Evolutionary conservation across 2,113 vertebrate genomes (phyloP).

Genomic region (Hemichromis elongatus): DNA sequence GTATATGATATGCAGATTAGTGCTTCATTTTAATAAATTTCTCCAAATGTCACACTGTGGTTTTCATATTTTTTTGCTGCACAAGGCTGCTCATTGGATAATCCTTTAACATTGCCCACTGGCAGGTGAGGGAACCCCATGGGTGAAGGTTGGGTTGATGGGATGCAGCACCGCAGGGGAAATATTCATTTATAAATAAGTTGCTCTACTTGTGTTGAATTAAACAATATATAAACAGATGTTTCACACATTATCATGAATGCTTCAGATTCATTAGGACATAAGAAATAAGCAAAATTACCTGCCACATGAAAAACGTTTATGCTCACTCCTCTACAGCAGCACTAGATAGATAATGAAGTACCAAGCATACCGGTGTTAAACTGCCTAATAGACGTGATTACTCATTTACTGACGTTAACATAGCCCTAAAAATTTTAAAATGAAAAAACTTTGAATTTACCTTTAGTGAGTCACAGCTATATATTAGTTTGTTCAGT

Average conservation of each 20-base stretch:
- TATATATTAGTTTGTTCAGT: not conserved
- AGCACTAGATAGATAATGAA: not conserved
- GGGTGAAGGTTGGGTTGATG: not conserved
- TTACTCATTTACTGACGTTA: not conserved
- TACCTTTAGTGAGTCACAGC: not conserved
- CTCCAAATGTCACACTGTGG: not conserved
- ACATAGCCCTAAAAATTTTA: not conserved
- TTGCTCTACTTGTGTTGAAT: not conserved
- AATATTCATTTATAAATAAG: not conserved
- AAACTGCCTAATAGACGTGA: not conserved
- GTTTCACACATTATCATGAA: not conserved
- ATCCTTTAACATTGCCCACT: not conserved
- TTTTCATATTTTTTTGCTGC: fast-evolving
- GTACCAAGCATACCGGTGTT: not conserved
- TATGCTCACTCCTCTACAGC: not conserved
- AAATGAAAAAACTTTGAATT: not conserved
- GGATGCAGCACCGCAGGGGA: not conserved
- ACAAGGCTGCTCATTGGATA: not conserved
- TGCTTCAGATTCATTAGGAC: not conserved
- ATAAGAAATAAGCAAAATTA: not conserved
- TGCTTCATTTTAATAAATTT: too few species aligned
- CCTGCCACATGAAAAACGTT: not conserved
- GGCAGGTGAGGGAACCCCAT: not conserved
- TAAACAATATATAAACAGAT: not conserved
- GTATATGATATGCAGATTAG: too few species aligned